phyloP scores from a whole-genome alignment of 2,888 invertebrate species.

The Tetragnatha montana region DNA sequence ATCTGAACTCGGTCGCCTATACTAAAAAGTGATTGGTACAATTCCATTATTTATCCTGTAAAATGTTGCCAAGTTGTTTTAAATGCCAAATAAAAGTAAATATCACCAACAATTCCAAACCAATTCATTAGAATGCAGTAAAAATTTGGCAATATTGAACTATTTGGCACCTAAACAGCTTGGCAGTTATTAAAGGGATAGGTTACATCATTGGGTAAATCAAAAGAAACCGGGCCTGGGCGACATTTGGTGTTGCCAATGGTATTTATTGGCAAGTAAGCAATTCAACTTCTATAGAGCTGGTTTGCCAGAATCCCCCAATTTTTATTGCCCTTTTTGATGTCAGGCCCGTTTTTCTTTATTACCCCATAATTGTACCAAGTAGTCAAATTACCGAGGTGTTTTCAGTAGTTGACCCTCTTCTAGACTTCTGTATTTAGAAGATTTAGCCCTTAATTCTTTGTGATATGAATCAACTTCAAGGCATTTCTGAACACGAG shows the following conservation, averaged over 20 bases:
- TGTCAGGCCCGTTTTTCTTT: too few relatives aligned
- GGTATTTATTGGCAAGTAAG: too few relatives aligned
- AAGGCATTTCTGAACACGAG: constrained; percentile 41
- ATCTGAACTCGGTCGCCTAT: too few relatives aligned
- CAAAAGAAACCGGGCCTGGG: too few relatives aligned
- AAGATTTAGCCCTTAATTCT: constrained; percentile 43
- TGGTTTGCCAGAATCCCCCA: background rate
- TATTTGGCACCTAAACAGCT: background rate
- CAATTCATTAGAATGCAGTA: background rate
- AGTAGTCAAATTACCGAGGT: constrained; percentile 27
- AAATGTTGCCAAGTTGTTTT: too few relatives aligned
- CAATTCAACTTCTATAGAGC: too few relatives aligned
- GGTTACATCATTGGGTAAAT: too few relatives aligned
- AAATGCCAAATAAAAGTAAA: background rate
- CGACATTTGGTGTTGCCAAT: too few relatives aligned
- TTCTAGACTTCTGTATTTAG: constrained; percentile 57
- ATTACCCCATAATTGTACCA: background rate
- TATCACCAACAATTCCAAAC: background rate
- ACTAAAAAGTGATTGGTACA: too few relatives aligned
- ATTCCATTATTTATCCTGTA: too few relatives aligned
- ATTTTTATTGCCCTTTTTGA: too few relatives aligned
- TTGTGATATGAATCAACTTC: constrained; percentile 48
- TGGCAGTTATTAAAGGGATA: background rate
- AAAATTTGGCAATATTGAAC: too few relatives aligned
- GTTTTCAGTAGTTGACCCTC: constrained; percentile 26